Evolutionary conservation across 2,888 invertebrate genomes (phyloP).

Genomic region (Lucinisca nassula): DNA sequence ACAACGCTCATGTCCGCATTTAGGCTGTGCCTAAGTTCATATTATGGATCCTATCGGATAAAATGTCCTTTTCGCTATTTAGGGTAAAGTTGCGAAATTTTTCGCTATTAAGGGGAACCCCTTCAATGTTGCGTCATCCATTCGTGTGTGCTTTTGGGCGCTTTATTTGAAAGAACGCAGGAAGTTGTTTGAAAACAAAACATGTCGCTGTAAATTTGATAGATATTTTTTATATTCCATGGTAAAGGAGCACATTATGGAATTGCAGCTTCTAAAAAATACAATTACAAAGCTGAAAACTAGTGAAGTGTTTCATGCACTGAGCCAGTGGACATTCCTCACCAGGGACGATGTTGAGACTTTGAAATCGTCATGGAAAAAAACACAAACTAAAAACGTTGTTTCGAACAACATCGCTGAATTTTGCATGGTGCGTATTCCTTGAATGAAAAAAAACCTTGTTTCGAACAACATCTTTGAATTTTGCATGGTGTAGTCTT

Average conservation of each 20-base stretch:
- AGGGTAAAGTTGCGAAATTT: too few relatives aligned
- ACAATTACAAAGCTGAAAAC: slow-evolving; percentile 17
- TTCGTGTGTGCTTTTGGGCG: slow-evolving; percentile 21
- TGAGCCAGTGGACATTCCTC: slow-evolving; percentile 23
- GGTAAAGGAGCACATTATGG: too few relatives aligned
- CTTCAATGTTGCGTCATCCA: slow-evolving; percentile 38
- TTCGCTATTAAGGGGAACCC: background rate
- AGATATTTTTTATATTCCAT: too few relatives aligned
- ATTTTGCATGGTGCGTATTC: slow-evolving; percentile 2
- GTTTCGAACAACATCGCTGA: background rate
- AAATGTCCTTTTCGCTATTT: too few relatives aligned
- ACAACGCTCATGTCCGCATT: too few relatives aligned
- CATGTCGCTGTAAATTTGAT: too few relatives aligned
- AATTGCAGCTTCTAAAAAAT: slow-evolving; percentile 19
- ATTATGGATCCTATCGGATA: too few relatives aligned
- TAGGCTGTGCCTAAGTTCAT: too few relatives aligned
- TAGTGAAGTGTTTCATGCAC: slow-evolving; percentile 11
- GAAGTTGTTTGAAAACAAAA: too few relatives aligned
- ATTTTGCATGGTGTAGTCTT: too few relatives aligned
- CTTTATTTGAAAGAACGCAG: background rate
- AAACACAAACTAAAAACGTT: background rate
- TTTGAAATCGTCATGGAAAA: background rate
- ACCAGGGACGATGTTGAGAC: background rate
- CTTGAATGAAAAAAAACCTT: background rate
- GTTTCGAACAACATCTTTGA: too few relatives aligned